Evolutionary conservation across 2,113 vertebrate species (phyloP).

Genomic region (Podiceps cristatus): DNA sequence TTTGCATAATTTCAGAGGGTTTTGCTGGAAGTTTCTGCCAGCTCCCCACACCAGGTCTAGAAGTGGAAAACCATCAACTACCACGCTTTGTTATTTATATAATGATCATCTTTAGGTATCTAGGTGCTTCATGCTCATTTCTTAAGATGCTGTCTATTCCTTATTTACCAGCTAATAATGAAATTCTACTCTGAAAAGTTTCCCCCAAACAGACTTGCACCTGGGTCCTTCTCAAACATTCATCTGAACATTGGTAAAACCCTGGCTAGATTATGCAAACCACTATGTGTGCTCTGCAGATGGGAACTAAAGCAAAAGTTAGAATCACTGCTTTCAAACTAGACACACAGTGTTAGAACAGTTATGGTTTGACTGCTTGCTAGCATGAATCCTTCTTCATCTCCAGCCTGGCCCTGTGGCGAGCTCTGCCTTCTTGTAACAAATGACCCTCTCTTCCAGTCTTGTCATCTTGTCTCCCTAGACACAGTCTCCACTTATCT

Average conservation of each 20-base stretch:
- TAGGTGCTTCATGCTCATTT: neutral
- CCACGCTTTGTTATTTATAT: neutral
- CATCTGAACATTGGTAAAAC: neutral
- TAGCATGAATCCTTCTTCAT: accelerated
- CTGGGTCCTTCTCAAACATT: neutral
- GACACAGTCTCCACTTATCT: neutral
- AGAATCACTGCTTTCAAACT: neutral
- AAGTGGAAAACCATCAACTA: neutral
- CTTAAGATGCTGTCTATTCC: neutral
- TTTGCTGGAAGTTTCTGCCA: neutral
- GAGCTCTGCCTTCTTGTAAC: neutral
- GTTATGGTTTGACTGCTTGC: neutral
- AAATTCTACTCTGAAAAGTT: neutral
- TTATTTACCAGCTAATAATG: neutral
- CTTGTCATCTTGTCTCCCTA: neutral
- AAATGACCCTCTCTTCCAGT: neutral
- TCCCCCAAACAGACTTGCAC: neutral
- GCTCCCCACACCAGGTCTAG: neutral
- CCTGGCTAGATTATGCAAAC: neutral
- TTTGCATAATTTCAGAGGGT: neutral
- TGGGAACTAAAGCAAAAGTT: neutral
- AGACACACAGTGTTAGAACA: neutral
- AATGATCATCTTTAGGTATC: neutral
- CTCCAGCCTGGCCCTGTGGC: neutral
- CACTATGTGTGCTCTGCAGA: neutral